Conservation (phyloP, 2,797 vertebrate species). For the Ceyx erithaca region DNA sequence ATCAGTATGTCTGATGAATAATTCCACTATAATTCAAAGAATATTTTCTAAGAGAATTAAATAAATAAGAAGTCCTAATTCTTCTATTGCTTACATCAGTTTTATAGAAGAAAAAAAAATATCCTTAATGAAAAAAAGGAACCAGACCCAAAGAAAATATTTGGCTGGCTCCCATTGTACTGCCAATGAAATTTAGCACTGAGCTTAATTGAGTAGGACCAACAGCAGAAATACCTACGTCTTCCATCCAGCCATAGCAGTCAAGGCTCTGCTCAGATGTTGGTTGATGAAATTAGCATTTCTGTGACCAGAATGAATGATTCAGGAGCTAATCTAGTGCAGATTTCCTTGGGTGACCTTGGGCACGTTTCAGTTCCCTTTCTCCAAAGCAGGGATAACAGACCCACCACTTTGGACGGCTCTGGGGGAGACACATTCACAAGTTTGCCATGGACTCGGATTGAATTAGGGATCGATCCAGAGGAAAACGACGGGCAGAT, state of each 20-base stretch:
- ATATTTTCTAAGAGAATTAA: neutral
- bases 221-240: neutral
- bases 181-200: neutral
- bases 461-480: neutral
- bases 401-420: neutral
- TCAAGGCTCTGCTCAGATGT: neutral
- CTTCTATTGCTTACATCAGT: neutral
- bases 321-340: neutral
- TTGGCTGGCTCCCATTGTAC: neutral
- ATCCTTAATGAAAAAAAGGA: neutral
- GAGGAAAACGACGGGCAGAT: neutral
- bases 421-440: neutral
- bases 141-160: conserved; percentile 17
- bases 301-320: neutral
- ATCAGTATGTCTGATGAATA: neutral
- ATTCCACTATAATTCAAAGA: neutral
- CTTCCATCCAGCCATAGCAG: neutral
- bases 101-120: neutral
- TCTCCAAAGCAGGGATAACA: neutral
- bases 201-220: neutral
- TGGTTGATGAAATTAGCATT: neutral
- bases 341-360: neutral
- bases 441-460: neutral
- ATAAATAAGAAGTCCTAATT: neutral
- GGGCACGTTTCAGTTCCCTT: neutral